Percentiles rank a stretch among this genome's conserved stretches.
phyloP scores from a whole-genome alignment of 2,888 invertebrate genomes.

The Brassicogethes aeneus region DNA sequence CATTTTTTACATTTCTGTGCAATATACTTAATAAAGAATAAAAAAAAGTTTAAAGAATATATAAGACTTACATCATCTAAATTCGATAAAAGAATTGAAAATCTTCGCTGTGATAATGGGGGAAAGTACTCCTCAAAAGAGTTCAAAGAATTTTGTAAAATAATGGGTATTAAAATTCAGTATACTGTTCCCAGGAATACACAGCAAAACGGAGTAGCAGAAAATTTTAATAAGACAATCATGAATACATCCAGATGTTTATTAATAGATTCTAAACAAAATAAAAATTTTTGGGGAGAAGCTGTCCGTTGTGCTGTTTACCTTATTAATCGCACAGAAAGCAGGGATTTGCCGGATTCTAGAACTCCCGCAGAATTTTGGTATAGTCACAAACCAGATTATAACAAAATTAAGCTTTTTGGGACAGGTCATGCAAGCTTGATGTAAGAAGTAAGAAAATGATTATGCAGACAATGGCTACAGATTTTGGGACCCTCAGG shows the following conservation, averaged over 20 bases:
- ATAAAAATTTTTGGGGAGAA: slow-evolving; percentile 3
- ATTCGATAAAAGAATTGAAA: slow-evolving; percentile 15
- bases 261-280: slow-evolving; percentile 3
- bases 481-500: slow-evolving; percentile 10
- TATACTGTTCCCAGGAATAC: slow-evolving; percentile 7
- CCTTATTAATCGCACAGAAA: background rate
- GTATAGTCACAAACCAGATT: slow-evolving; percentile 1
- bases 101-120: slow-evolving; percentile 21
- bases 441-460: slow-evolving; percentile 10
- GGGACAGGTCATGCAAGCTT: slow-evolving; percentile 8
- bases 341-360: background rate
- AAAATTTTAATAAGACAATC: slow-evolving; percentile 15
- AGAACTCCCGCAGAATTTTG: slow-evolving; percentile 3
- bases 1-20: slow-evolving; percentile 18
- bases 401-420: slow-evolving; percentile 4
- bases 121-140: slow-evolving; percentile 16
- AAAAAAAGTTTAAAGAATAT: slow-evolving; percentile 19
- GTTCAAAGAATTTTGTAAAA: slow-evolving; percentile 2
- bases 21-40: slow-evolving; percentile 19
- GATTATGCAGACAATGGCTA: slow-evolving; percentile 16
- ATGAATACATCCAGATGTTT: slow-evolving; percentile 18
- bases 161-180: slow-evolving; percentile 6
- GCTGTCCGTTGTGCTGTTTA: background rate
- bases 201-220: slow-evolving; percentile 8
- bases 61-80: slow-evolving; percentile 8